Conservation (phyloP, 2,797 vertebrate species). For the Xiphophorus birchmanni region DNA sequence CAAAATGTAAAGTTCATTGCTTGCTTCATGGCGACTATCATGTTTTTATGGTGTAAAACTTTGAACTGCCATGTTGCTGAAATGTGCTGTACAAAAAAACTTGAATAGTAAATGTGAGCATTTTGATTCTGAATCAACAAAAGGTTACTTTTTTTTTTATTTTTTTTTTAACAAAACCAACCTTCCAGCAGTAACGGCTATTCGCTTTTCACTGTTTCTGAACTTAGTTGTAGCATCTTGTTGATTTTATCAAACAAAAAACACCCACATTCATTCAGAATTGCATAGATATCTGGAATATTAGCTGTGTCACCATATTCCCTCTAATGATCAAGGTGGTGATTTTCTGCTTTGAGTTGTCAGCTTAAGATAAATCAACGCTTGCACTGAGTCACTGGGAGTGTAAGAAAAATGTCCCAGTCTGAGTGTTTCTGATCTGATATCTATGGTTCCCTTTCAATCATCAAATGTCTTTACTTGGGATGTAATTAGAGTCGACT, state of each 20-base stretch:
- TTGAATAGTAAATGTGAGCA: background rate
- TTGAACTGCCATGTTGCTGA: too few relatives aligned
- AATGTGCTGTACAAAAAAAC: too few relatives aligned
- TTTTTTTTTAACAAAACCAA: background rate
- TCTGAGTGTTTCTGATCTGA: background rate
- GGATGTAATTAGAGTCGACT: background rate
- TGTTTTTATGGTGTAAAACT: too few relatives aligned
- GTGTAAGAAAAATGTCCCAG: constrained; percentile 4
- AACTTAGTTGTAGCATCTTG: background rate
- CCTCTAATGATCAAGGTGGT: constrained; percentile 6
- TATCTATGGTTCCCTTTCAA: background rate
- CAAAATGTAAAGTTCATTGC: too few relatives aligned
- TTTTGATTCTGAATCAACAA: background rate
- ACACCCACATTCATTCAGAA: background rate
- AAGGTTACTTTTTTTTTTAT: background rate
- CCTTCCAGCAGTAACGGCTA: background rate
- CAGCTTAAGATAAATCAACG: constrained; percentile 37
- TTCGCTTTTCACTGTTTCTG: background rate
- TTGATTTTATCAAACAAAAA: background rate
- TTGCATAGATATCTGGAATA: background rate
- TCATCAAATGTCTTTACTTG: background rate
- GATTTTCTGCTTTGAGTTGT: constrained; percentile 22
- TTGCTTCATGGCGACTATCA: too few relatives aligned
- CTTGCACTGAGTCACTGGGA: constrained; percentile 29
- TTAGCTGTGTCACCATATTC: background rate